Evolutionary conservation across 2,888 invertebrate species (phyloP).

Genomic region (Acleris literana): DNA sequence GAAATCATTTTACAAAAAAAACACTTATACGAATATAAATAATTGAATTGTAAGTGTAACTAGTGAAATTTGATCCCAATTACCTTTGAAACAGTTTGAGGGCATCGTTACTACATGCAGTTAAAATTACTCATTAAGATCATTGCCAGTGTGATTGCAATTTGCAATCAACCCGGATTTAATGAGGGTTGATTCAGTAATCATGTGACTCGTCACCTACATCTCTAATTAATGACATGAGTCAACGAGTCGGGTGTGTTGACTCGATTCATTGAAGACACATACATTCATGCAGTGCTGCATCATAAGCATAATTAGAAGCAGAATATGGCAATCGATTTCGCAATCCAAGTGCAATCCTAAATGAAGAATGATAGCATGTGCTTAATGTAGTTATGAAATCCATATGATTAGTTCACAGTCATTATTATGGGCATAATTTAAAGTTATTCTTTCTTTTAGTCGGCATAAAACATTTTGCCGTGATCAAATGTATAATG

Average conservation of each 20-base stretch:
- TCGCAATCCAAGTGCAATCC: too few relatives aligned
- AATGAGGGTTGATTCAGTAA: constrained; percentile 25
- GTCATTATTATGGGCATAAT: too few relatives aligned
- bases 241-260: constrained; percentile 39
- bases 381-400: too few relatives aligned
- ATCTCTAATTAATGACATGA: constrained; percentile 63
- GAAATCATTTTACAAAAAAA: too few relatives aligned
- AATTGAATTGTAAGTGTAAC: not conserved
- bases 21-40: too few relatives aligned
- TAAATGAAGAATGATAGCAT: too few relatives aligned
- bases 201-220: constrained; percentile 46
- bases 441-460: too few relatives aligned
- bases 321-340: too few relatives aligned
- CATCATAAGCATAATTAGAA: too few relatives aligned
- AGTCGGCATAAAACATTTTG: not conserved
- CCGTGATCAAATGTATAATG: not conserved
- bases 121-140: constrained; percentile 28
- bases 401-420: too few relatives aligned
- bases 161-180: constrained; percentile 23
- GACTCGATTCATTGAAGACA: constrained; percentile 1
- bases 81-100: constrained; percentile 2
- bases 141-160: constrained; percentile 27
- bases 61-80: constrained; percentile 10
- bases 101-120: constrained; percentile 16
- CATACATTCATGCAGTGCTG: not conserved